Evolutionary conservation across 2,113 vertebrate genomes (phyloP).

Genomic region (Danio rerio): DNA sequence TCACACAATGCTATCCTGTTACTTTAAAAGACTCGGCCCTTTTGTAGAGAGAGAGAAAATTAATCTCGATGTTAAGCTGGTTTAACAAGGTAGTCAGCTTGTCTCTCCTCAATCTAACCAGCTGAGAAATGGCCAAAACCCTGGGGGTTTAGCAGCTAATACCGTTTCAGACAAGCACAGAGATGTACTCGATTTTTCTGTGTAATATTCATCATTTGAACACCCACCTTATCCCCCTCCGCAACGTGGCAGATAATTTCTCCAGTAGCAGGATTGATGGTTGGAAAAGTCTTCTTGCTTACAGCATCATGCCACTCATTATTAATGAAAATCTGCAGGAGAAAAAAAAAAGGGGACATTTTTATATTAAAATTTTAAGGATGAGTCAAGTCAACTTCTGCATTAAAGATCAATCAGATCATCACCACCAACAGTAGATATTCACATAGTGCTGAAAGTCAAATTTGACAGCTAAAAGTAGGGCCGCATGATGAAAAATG

Average conservation of each 20-base stretch:
- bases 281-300: constrained; percentile 89
- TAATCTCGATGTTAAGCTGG: neutral
- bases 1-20: neutral
- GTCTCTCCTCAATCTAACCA: neutral
- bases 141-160: neutral
- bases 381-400: neutral
- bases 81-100: neutral
- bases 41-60: neutral
- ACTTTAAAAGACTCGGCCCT: neutral
- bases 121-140: neutral
- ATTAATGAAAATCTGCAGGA: constrained; percentile 90
- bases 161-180: constrained; percentile 7
- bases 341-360: neutral
- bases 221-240: constrained; percentile 86
- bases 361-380: neutral
- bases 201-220: neutral
- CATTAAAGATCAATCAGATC: neutral
- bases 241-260: constrained; percentile 94
- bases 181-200: neutral
- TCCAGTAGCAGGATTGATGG: constrained; percentile 89
- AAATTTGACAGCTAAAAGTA: neutral
- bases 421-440: neutral
- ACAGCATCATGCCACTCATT: constrained; percentile 91
- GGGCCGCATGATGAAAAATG: neutral
- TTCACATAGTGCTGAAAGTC: neutral